phyloP scores from a whole-genome alignment of 2,888 invertebrate species.

The Nephrocerus scutellatus region DNA sequence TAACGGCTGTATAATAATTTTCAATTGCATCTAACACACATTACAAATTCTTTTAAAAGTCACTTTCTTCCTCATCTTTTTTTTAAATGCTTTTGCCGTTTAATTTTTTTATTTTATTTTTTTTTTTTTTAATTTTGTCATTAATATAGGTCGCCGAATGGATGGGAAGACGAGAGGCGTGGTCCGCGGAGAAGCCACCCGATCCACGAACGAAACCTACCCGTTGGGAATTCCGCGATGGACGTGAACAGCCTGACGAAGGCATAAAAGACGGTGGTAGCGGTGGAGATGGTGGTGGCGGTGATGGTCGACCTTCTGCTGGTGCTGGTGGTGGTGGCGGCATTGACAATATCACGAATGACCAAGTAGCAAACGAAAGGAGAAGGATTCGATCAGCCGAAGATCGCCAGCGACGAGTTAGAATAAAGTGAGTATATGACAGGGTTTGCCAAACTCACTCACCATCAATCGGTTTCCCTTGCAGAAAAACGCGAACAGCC shows the following conservation, averaged over 20 bases:
- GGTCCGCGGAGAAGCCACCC: conserved; percentile 68
- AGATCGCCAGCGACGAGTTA: conserved; percentile 41
- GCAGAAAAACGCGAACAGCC: conserved; percentile 41
- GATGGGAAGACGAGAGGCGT: conserved; percentile 72
- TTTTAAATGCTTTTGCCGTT: neutral
- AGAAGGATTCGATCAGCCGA: conserved; percentile 40
- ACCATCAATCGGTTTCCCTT: conserved; percentile 8
- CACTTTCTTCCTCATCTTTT: neutral
- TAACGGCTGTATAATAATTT: no score
- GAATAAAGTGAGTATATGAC: conserved; percentile 40
- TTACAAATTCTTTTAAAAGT: neutral
- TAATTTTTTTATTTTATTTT: conserved; percentile 1
- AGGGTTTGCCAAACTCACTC: neutral
- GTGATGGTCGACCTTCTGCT: conserved; percentile 35
- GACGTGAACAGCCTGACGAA: conserved; percentile 49
- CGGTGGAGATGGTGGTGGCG: conserved; percentile 19
- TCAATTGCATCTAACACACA: neutral
- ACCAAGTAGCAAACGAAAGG: conserved; percentile 25
- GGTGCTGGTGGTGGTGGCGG: conserved; percentile 43
- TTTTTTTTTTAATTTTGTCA: conserved; percentile 12
- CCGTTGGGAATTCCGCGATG: conserved; percentile 65
- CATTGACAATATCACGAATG: conserved; percentile 16
- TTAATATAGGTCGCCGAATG: conserved; percentile 56
- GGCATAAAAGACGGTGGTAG: conserved; percentile 47
- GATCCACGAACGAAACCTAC: conserved; percentile 61